Evolutionary conservation across 2,113 vertebrate genomes (phyloP), one percentile per base, ranked within the genome.

Genomic region (Sialia sialis): DNA sequence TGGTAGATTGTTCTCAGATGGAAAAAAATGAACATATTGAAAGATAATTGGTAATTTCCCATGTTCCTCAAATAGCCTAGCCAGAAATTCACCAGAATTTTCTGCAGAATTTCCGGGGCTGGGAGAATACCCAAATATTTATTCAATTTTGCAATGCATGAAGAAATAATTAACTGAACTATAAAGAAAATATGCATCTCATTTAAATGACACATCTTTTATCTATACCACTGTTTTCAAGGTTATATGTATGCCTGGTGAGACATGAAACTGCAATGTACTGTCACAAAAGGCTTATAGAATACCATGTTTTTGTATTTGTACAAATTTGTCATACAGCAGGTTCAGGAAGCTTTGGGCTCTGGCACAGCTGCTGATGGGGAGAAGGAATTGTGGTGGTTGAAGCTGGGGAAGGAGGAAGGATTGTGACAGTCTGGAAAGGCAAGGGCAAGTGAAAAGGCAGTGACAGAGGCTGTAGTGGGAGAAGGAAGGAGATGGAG

Each of bases 401-500:
- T 87, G 73, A 67, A 84, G 56, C 48, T 68, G 34, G 36, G 11
- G 69, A 78, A 81, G 44, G 52, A 80, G 36, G 51, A 85, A 90
- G 58, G 49, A 67, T 76, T 92, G 9, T 54, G 59, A 36, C 79
- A 88, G 82, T 70, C 90, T 94, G 72, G 58, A 93, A 87, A 96
- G 34, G 29, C 70, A 94, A 54, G 44, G 58, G 22, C 25, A 89
- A 84, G 84, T 22, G 62, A 89, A 73, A 93, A 87, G 52, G 19
- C 68, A 84, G 34, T 79, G 54, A 69, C 17, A 52, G 93, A 62
- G 90, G 29, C 67, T 90, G 55, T 30, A 90, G 54, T 1, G 13
- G 36, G 58, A 86, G 88, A 87, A 90, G 75, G 90, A 77, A 88
- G 63, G 55, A 83, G 41, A 27, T 70, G 90, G 90, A 96, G 87